Base-by-base conservation (phyloP, 1,140 invertebrate genomes). In the Mycetomoellerius zeteki region DNA sequence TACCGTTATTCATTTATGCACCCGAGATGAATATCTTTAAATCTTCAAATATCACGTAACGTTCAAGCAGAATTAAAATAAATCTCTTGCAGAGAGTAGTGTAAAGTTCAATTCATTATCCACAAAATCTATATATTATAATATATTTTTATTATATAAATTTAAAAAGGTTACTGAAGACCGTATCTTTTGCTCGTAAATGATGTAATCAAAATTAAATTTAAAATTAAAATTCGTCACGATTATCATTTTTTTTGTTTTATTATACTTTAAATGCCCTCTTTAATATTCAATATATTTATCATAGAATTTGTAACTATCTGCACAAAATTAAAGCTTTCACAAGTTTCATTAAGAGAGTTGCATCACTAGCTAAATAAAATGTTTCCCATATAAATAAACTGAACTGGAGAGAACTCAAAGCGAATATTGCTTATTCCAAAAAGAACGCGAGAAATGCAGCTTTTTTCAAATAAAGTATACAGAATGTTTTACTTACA, bases 281-380 rank as follows among this genome's bases (percentile, higher is more conserved):
- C 1, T 50, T 75, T 82, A 58, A 82, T 72, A 47, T 52, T 8
- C 6, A 8, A 24, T 16, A 3, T 37, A 81, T 16, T 82, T 73
- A 62, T 84, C 69, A 54, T 43, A n/a, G 27, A 47, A 84, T 73
- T 84, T 84, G 75, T 62, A 62, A 33, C 47, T 27, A 73, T 52
- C 43, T 75, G 37, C n/a, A 84, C 47, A 10, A 43, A 43, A 8
- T 43, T 43, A 12, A 43, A 43, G 47, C 14, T 60, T 30, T n/a
- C 24, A 43, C n/a, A 75, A 62, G 67, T 84, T 71, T 60, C 54
- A 75, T 60, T 73, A 60, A 37, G 37, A 30, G 52, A 60, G 37
- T 62, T 60, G 27, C 43, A 60, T 60, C 6, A 14, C 19, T 65
- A 56, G 33, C 14, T 52, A 52, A 27, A 62, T 84, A 33, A 84